Base-by-base conservation (phyloP, 2,797 vertebrate genomes). In the Micrastur ruficollis region DNA sequence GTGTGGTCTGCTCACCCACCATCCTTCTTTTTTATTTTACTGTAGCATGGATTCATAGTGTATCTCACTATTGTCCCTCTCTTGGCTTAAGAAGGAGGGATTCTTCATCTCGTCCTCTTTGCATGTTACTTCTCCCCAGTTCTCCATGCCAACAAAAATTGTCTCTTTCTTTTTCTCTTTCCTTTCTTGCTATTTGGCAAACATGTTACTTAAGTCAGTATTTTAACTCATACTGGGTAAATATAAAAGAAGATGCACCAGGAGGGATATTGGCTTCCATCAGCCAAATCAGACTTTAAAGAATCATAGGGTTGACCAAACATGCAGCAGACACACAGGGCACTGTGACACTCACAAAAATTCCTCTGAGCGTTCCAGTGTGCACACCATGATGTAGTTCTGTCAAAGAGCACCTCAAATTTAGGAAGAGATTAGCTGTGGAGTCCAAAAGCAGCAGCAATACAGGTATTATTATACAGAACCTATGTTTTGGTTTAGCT, bases 11-110 rank as follows among this genome's bases (percentile, higher is more conserved):
- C 23, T 75, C n/a, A 36, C 46, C 53, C 7, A 1, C 31, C 53
- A 58, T 7, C 49, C 8, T 12, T 78, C 9, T 31, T 7, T 31
- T 42, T 42, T 42, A 17, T 42, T 53, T 47, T 31, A 50, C 8
- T 19, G 2, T 0, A 20, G 25, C 27, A 36, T 10, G 11, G 27
- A 63, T 52, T 44, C 0, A 0, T 2, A 0, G 6, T 1, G 0
- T 14, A 8, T 17, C 27, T 32, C 27, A 10, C 58, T 19, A 7
- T 34, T 38, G 14, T 47, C 10, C 0, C 20, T 21, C 4, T 9
- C 31, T 36, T 66, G 27, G n/a, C 25, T 81, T 53, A 72, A 1
- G 0, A 72, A 65, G 34, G 5, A 50, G 3, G 8, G 5, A 38
- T 19, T 19, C 29, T 32, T 19, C 52, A 40, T 34, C 61, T 66